Conservation (phyloP, 2,888 invertebrate genomes). For the Creontiades dilutus region DNA sequence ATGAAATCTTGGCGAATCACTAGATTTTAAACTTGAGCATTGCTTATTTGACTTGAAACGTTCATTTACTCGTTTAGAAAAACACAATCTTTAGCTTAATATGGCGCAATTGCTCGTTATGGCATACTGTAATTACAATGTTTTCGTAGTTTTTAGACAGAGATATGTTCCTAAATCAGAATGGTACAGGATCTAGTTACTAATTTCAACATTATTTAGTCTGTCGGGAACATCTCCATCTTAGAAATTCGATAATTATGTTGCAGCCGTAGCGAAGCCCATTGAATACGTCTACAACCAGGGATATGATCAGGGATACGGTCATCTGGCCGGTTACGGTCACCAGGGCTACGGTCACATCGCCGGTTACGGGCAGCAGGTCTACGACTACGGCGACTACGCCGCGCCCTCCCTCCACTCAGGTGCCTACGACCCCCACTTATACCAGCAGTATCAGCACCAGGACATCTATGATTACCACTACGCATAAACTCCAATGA, state of each 20-base stretch:
- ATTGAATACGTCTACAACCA: slow-evolving; percentile 43
- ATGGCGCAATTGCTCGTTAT: too few relatives aligned
- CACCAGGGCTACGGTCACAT: slow-evolving; percentile 37
- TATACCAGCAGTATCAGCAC: slow-evolving; percentile 42
- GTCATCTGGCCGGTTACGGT: neutral
- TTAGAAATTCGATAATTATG: neutral
- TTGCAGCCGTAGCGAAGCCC: slow-evolving; percentile 48
- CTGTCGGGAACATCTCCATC: too few relatives aligned
- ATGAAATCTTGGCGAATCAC: too few relatives aligned
- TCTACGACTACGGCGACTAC: slow-evolving; percentile 60
- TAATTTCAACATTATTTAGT: too few relatives aligned
- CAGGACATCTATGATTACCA: slow-evolving; percentile 56
- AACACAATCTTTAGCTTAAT: too few relatives aligned
- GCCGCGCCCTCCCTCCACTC: slow-evolving; percentile 18
- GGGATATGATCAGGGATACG: slow-evolving; percentile 56
- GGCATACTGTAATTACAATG: too few relatives aligned
- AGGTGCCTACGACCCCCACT: slow-evolving; percentile 56
- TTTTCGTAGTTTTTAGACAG: too few relatives aligned
- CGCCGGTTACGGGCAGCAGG: slow-evolving; percentile 44
- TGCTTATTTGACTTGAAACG: too few relatives aligned
- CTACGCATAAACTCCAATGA: slow-evolving; percentile 45
- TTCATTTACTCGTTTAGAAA: too few relatives aligned
- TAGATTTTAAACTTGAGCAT: too few relatives aligned
- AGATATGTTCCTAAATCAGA: too few relatives aligned
- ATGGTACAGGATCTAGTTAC: too few relatives aligned